Conservation (phyloP, 2,888 invertebrate species). For the Plemyria rubiginata region DNA sequence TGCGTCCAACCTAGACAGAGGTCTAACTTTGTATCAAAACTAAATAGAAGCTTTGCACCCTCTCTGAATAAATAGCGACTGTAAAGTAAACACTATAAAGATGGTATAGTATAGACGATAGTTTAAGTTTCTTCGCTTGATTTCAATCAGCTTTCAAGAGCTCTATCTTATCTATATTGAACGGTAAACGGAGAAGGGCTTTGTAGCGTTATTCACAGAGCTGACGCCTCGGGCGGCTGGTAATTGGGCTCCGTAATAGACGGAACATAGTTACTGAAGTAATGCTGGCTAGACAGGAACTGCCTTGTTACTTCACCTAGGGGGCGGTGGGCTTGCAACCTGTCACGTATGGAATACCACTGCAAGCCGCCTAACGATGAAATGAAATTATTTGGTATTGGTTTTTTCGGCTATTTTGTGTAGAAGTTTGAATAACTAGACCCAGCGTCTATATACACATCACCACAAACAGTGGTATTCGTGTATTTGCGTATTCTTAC, state of each 20-base stretch:
- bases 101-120: constrained; percentile 9
- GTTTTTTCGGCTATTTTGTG: too few species aligned
- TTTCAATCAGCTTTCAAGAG: constrained; percentile 11
- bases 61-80: background rate
- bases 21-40: background rate
- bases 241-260: constrained; percentile 8
- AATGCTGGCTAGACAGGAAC: background rate
- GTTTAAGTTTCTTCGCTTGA: constrained; percentile 3
- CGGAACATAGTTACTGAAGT: constrained; percentile 1
- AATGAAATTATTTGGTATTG: too few species aligned
- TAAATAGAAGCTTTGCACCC: background rate
- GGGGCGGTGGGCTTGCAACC: too few species aligned
- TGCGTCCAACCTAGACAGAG: background rate
- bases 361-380: too few species aligned
- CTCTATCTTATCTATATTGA: constrained; percentile 7
- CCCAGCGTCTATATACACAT: too few species aligned
- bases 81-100: constrained; percentile 3
- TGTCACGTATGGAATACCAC: too few species aligned
- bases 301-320: background rate
- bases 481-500: too few species aligned
- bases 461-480: too few species aligned
- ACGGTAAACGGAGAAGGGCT: constrained; percentile 2
- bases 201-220: background rate
- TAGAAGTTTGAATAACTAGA: too few species aligned
- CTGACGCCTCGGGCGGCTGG: constrained; percentile 4